Percentiles rank a stretch among this genome's conserved stretches.
phyloP scores from a whole-genome alignment of 1,140 invertebrate genomes.

The Phymastichus coffea region DNA sequence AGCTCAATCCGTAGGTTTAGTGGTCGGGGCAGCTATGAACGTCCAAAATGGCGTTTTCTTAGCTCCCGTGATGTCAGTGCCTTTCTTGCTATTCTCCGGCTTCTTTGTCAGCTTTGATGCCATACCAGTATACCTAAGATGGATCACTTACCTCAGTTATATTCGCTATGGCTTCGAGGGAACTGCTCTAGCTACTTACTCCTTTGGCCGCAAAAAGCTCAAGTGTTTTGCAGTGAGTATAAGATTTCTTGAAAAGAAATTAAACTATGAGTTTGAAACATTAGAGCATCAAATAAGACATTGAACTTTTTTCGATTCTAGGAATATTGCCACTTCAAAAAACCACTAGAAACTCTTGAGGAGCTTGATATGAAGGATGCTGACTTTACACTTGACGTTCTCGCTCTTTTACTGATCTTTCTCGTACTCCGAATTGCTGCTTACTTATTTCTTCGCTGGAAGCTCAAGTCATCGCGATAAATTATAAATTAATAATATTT shows the following conservation, averaged over 20 bases:
- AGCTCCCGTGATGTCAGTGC: slow-evolving; percentile 93
- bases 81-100: slow-evolving; percentile 90
- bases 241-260: not conserved
- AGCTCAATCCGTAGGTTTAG: slow-evolving; percentile 91
- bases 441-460: slow-evolving; percentile 91
- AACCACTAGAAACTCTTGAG: slow-evolving; percentile 85
- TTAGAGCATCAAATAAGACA: not conserved
- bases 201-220: slow-evolving; percentile 77
- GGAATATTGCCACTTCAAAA: slow-evolving; percentile 87
- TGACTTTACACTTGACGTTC: slow-evolving; percentile 74
- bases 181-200: slow-evolving; percentile 90
- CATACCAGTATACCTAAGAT: slow-evolving; percentile 90
- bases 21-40: slow-evolving; percentile 93
- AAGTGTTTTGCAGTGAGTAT: slow-evolving; percentile 68
- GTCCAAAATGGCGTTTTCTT: slow-evolving; percentile 94
- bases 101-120: slow-evolving; percentile 98
- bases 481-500: slow-evolving; percentile 5
- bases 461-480: slow-evolving; percentile 74
- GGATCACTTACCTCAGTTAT: slow-evolving; percentile 95
- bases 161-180: slow-evolving; percentile 95
- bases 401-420: slow-evolving; percentile 86
- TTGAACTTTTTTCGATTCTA: slow-evolving; percentile 46
- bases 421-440: slow-evolving; percentile 82
- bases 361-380: slow-evolving; percentile 82
- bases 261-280: not conserved